Base-by-base conservation (phyloP, 2,888 invertebrate genomes). In the Aromia moschata region DNA sequence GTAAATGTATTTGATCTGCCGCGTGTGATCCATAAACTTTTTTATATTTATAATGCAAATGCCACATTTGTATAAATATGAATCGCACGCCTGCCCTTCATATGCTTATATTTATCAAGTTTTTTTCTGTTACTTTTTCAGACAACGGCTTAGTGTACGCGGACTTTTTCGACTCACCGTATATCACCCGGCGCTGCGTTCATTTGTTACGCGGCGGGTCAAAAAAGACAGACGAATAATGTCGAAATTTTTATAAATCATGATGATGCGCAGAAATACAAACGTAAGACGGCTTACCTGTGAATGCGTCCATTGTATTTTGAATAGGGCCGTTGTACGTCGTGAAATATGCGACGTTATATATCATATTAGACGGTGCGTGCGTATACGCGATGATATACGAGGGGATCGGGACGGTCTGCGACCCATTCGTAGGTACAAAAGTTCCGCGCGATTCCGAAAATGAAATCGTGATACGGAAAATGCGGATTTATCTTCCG, bases 241-340 rank as follows among this genome's bases (percentile, higher is more conserved):
- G 43, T 49, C 38, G 40, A 61, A 64, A 59, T 54, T 55, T 41
- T 33, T 37, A 64, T 64, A 57, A 64, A 64, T 64, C 64, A 64
- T 45, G 59, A 53, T 60, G 64, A 64, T 59, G 55, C 51, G 54
- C 57, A 47, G 56, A 64, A 60, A 64, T 61, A 51, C 31, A 59
- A 46, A 59, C 54, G 45, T 59, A 57, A 57, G 57, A 51, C 36
- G 49, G 57, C 49, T 55, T 60, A 60, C 58, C 51, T 60, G 60
- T 58, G 60, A 63, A 60, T 56, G 60, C 51, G 58, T 60, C 52
- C 60, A 56, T 63, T 63, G 60, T 60, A 41, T 57, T 60, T 53
- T 47, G 43, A 54, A 54, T 16, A 53, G 62, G 44, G 49, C 18
- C 40, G 49, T 49, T 54, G 60, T 51, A 54, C 41, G 47, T 33